Percentiles rank a stretch among this genome's conserved stretches.
Conservation (phyloP, 2,113 vertebrate genomes). For the Oncorhynchus kisutch region DNA sequence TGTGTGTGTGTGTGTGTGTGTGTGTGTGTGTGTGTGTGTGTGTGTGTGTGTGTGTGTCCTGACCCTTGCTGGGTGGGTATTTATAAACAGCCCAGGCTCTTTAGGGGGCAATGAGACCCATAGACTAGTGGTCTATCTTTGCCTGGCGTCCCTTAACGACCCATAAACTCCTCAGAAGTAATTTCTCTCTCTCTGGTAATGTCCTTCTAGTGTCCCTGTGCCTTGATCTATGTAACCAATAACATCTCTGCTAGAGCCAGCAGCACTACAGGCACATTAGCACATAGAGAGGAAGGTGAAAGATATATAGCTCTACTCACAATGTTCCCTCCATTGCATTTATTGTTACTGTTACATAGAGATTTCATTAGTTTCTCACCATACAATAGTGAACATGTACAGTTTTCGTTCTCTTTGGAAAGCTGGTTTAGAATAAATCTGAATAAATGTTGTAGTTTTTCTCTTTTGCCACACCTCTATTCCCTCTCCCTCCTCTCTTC, state of each 20-base stretch:
- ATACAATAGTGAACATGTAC: too few relatives aligned
- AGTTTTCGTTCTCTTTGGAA: too few relatives aligned
- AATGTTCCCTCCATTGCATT: slow-evolving; percentile 29
- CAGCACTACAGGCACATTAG: slow-evolving; percentile 14
- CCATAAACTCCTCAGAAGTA: slow-evolving; percentile 14
- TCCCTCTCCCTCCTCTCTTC: neutral
- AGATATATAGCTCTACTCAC: slow-evolving; percentile 11
- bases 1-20: slow-evolving; percentile 23
- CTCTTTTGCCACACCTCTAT: neutral
- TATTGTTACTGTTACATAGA: too few relatives aligned
- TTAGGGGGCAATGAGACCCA: too few relatives aligned
- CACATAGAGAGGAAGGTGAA: slow-evolving; percentile 22
- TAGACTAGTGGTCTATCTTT: too few relatives aligned
- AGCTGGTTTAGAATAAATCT: too few relatives aligned
- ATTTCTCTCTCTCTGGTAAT: slow-evolving; percentile 14
- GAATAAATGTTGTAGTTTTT: too few relatives aligned
- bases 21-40: neutral
- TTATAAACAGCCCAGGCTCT: too few relatives aligned
- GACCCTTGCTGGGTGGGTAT: slow-evolving; percentile 4
- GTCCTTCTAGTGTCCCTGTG: slow-evolving; percentile 16
- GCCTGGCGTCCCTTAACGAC: slow-evolving; percentile 5
- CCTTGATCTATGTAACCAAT: slow-evolving; percentile 47
- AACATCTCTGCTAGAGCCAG: slow-evolving; percentile 14
- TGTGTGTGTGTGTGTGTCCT: slow-evolving; percentile 25
- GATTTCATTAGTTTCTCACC: too few relatives aligned